Evolutionary conservation across 1,140 invertebrate species (phyloP).

Genomic region (Chironomus striatipennis): DNA sequence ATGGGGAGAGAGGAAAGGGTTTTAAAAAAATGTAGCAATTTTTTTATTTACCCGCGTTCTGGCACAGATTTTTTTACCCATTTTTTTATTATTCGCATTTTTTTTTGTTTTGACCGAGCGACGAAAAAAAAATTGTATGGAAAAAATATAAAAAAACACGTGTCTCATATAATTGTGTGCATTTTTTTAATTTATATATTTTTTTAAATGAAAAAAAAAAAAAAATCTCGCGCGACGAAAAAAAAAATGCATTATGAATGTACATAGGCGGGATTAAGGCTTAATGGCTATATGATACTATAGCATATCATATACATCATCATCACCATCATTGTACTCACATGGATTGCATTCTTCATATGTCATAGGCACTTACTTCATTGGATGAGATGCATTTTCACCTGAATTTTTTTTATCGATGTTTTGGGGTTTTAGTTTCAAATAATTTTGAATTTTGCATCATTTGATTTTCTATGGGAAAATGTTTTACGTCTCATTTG

Average conservation of each 20-base stretch:
- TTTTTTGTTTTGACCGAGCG: not conserved
- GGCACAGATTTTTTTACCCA: constrained; percentile 11
- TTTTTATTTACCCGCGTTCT: not conserved
- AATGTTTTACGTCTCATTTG: too few relatives aligned
- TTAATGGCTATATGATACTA: constrained; percentile 5
- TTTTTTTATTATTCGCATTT: constrained; percentile 13
- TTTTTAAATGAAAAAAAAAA: too few relatives aligned
- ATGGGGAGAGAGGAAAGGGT: not conserved
- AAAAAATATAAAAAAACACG: not conserved
- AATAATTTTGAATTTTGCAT: too few relatives aligned
- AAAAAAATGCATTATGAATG: constrained; percentile 1
- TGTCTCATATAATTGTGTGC: constrained; percentile 7
- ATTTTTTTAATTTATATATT: constrained; percentile 13
- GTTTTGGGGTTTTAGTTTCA: too few relatives aligned
- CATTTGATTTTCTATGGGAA: too few relatives aligned
- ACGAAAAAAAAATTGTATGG: not conserved
- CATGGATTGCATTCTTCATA: not conserved
- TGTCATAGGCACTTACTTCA: not conserved
- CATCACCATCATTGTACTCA: not conserved
- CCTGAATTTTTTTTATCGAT: too few relatives aligned
- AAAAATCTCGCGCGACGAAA: not conserved
- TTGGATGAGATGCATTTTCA: not conserved
- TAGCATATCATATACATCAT: not conserved
- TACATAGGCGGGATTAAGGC: constrained; percentile 6
- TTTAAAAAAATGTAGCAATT: constrained; percentile 1